Percentiles rank a stretch among this genome's conserved stretches.
These are phyloP conservation scores for Phrynocephalus forsythii DNA, from an alignment of 2,797 vertebrate genomes.

Conservation along the genomic window DNA sequence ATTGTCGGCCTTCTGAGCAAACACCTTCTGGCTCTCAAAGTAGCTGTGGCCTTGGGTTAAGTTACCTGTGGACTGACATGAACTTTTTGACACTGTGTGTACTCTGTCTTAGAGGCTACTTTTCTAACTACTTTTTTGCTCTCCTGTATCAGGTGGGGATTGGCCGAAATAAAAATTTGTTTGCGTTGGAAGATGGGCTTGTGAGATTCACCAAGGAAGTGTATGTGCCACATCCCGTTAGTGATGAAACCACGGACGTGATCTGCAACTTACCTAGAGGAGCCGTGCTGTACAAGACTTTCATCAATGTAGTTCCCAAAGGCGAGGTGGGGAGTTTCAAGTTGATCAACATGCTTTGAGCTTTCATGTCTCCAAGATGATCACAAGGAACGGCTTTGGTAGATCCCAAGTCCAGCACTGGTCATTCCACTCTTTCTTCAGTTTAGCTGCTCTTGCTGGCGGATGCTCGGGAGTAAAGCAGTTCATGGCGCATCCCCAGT, in stretches of 20 bases:
- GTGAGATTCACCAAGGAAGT: conserved; percentile 94
- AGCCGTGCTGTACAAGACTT: conserved; percentile 93
- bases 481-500: too few relatives aligned
- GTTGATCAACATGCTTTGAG: conserved; percentile 89
- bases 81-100: neutral
- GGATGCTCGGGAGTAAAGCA: neutral
- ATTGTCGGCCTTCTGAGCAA: neutral
- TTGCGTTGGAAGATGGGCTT: conserved; percentile 90
- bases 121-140: conserved; percentile 21
- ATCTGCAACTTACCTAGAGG: conserved; percentile 87
- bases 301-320: conserved; percentile 87
- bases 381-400: neutral
- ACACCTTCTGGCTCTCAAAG: neutral
- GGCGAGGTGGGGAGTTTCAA: conserved; percentile 88
- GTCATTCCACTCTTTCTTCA: neutral
- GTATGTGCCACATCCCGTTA: conserved; percentile 85
- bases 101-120: neutral
- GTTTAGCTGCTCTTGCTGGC: neutral
- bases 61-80: rapidly evolving
- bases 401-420: neutral
- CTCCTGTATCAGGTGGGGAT: conserved; percentile 87
- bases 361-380: neutral
- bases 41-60: neutral
- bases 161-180: conserved; percentile 89
- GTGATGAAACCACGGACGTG: conserved; percentile 75